Evolutionary conservation across 2,113 vertebrate genomes (phyloP).

Genomic region (Protomyctophum bolini): DNA sequence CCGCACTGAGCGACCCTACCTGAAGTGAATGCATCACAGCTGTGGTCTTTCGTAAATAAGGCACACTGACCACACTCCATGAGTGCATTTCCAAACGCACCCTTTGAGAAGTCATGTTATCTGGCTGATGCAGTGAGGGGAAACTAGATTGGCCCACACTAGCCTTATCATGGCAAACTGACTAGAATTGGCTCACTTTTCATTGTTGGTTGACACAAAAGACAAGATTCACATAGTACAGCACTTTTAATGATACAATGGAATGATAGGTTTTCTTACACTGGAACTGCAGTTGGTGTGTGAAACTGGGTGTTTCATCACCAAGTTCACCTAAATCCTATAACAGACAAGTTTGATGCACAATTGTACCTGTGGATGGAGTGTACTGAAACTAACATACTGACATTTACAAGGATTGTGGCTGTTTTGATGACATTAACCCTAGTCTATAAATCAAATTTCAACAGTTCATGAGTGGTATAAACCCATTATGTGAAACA

Average conservation of each 20-base stretch:
- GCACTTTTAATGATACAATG: conserved; percentile 79
- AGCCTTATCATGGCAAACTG: no score
- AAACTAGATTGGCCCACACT: no score
- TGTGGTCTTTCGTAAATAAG: no score
- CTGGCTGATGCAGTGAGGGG: no score
- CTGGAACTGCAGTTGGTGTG: conserved; percentile 66
- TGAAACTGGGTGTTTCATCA: conserved; percentile 53
- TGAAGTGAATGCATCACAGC: no score
- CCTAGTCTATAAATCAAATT: conserved; percentile 20
- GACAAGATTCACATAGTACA: conserved; percentile 58
- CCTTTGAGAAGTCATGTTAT: no score
- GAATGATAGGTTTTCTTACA: conserved; percentile 68
- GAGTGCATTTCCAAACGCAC: no score
- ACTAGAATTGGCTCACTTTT: no score
- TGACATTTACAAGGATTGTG: conserved; percentile 52
- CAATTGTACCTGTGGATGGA: conserved; percentile 47
- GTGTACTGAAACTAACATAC: conserved; percentile 56
- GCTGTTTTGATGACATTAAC: conserved; percentile 44
- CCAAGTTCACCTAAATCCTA: conserved; percentile 23
- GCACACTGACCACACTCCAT: no score
- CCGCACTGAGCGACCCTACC: no score
- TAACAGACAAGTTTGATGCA: conserved; percentile 61
- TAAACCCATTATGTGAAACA: conserved; percentile 40
- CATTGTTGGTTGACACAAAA: neutral
- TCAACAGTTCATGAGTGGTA: conserved; percentile 69